Conservation (phyloP, 2,113 vertebrate genomes). For the Picathartes gymnocephalus region DNA sequence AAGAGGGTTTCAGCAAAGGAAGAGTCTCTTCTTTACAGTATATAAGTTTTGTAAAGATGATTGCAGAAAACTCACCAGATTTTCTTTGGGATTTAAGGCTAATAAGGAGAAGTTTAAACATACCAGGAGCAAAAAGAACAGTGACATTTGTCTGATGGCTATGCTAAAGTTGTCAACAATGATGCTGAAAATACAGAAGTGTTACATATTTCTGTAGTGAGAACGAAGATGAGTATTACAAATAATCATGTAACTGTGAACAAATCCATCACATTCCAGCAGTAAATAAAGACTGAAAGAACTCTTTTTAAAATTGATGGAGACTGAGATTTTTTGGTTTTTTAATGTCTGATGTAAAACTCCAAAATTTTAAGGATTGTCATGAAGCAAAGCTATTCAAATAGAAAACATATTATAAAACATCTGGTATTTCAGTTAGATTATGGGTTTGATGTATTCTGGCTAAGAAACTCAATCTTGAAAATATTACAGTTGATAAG, state of each 20-base stretch:
- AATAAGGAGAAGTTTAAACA: not conserved
- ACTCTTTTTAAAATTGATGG: not conserved
- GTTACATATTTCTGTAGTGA: not conserved
- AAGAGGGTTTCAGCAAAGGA: not conserved
- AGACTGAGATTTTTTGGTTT: not conserved
- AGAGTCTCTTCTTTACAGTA: not conserved
- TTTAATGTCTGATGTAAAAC: not conserved
- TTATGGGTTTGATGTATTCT: not conserved
- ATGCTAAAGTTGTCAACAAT: not conserved
- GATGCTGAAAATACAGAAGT: not conserved
- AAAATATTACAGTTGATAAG: not conserved
- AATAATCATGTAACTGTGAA: not conserved
- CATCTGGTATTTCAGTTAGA: not conserved
- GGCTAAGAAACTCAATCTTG: not conserved
- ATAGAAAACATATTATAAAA: not conserved
- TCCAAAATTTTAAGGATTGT: not conserved
- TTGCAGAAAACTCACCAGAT: not conserved
- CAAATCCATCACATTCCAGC: not conserved
- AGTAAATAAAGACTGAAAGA: not conserved
- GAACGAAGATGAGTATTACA: not conserved
- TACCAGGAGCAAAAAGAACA: not conserved
- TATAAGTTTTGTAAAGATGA: not conserved
- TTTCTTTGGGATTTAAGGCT: not conserved
- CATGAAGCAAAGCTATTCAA: not conserved
- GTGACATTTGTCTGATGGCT: not conserved